Evolutionary conservation across 2,113 vertebrate species (phyloP), one percentile per base, ranked within the genome.

Genomic region (Nycticorax nycticorax): DNA sequence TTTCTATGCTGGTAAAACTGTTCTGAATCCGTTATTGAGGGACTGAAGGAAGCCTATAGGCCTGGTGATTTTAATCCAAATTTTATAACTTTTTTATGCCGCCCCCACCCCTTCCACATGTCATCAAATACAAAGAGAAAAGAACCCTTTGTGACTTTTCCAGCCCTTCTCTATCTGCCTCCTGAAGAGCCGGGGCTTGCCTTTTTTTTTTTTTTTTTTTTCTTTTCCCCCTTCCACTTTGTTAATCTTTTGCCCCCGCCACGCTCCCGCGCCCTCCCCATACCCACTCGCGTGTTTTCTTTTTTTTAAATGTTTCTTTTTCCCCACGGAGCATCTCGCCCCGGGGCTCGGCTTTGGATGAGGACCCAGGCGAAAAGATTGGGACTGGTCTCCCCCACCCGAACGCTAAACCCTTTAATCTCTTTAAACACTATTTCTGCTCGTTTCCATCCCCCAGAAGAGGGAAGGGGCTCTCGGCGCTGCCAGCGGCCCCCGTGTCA

Each of bases 31-130:
- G 97, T 97, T 98, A 98, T 97, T 97, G 97, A 98, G 98, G 97
- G 97, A 96, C 97, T 96, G 97, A 97, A 98, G 97, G 97, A 98
- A 97, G 98, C 97, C 98, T 97, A 98, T 97, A 98, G 98, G 98
- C 97, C 98, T 97, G 97, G 94, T 97, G 98, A 97, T 98, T 98
- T 98, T 98, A 98, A 98, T 98, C 98, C 98, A 98, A 98, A 98
- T 98, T 98, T 98, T 98, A 98, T 98, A 98, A 98, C 98, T 98
- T 98, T 98, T 98, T 97, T 96, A 96, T 93, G 93, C 94, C 80
- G 92, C 94, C 93, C 93, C 90, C 94, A 94, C 90, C 94, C 93
- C 93, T 96, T 90, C 90, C 93, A 88, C 92, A 86, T 97, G 96
- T 97, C 97, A 97, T 97, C 96, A 94, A 93, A 93, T 88, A 97